Base-by-base conservation (phyloP, 2,113 vertebrate species). In the Rhinopomastus cyanomelas region DNA sequence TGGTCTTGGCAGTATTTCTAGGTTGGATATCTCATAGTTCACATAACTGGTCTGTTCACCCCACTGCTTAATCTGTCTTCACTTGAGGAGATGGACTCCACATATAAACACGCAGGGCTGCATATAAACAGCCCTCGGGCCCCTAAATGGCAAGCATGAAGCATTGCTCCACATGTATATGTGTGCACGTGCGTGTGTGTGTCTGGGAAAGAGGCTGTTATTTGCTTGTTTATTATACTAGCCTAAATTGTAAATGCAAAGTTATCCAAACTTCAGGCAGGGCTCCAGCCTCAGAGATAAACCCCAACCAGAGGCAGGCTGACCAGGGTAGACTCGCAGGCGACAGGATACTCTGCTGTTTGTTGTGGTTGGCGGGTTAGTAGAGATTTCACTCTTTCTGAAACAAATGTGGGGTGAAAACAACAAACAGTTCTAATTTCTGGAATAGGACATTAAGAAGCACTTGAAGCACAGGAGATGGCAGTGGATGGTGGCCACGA, bases 21-120 rank as follows among this genome's bases (percentile, higher is more conserved):
- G 68, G 48, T 32, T 96, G 82, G 88, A 96, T 96, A 92, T 94
- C 76, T 92, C 92, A 92, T 8, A 56, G 93, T 95, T 95, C 94
- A 85, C 93, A 89, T 80, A 94, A 89, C 94, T 90, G 84, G 81
- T 95, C 84, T 95, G 66, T 65, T 96, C 84, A 92, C 95, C 93
- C 93, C 3, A 25, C 92, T 91, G 92, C 80, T 96, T 93, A 93
- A 96, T 96, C 92, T 94, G 93, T 90, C 91, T 96, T 96, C 94
- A 90, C 95, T 95, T 77, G 93, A 89, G 75, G 89, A 95, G 95
- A 96, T 90, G 92, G 95, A 92, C 87, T 92, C 81, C 76, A 32
- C 56, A 11, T 84, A 90, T 95, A 95, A 96, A 96, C 92, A 93
- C 0, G 44, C 65, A 75, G 0, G 9, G 67, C 67, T 77, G 73